Evolutionary conservation across 1,140 invertebrate species (phyloP), one percentile per base, ranked within the genome.

Genomic region (Acromyrmex echinatior): DNA sequence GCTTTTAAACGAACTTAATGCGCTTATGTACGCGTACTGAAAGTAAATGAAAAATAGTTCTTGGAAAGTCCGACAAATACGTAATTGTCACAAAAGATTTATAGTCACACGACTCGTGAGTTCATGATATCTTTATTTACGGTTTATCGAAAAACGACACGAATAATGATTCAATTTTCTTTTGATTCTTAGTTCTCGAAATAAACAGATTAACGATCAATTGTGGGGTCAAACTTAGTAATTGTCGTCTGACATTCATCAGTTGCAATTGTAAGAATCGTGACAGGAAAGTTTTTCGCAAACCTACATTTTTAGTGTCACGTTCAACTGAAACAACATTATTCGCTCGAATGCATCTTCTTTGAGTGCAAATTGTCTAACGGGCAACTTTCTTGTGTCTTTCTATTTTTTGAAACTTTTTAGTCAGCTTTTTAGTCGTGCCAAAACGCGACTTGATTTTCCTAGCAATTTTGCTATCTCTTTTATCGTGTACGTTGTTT

Each of bases 231-330:
- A 21, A 84, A 84, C 76, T 84, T 84, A 84, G 56, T 49, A 62
- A 84, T 56, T 84, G 80, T 62, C 39, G 66, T 39, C 56, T 49
- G 70, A 62, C n/a, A 31, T 84, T 35, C 51, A 76, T 84, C 80
- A 58, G 74, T 84, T 70, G 80, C 7, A 4, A 16, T 31, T 7
- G 18, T 35, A 35, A 39, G 39, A 63, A 51, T 84, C 80, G 80
- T 84, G 80, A 84, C 80, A 25, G 39, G 80, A 84, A 84, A 84
- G 56, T 84, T 84, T 84, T 74, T 84, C 80, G 25, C 25, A 14
- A 84, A 76, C 70, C 80, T 63, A 76, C 56, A 51, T 76, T 62
- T 82, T 66, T 28, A 21, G 25, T 12, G 70, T 84, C 80, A 84
- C 80, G 80, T 84, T 45, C 80, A 39, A 49, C 39, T 45, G 80